phyloP scores from a whole-genome alignment of 2,797 vertebrate genomes.

The Pseudotriccus pelzelni region DNA sequence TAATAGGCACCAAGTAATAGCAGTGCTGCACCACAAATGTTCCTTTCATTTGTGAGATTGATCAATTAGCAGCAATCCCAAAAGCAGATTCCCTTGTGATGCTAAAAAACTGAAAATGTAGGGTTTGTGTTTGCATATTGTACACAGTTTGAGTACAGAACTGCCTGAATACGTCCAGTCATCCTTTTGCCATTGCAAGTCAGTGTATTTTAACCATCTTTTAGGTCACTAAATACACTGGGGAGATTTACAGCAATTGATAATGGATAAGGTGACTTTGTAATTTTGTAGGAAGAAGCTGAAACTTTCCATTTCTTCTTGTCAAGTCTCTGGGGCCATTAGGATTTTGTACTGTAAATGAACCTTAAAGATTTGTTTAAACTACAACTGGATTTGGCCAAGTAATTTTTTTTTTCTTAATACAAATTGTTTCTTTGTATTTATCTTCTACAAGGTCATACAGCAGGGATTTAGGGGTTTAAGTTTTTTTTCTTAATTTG shows the following conservation, averaged over 20 bases:
- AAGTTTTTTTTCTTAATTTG: accelerated
- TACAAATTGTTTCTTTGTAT: not conserved
- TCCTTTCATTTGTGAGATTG: not conserved
- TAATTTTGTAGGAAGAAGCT: not conserved
- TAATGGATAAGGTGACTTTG: constrained; percentile 3
- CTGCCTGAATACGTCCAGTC: no score
- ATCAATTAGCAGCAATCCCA: not conserved
- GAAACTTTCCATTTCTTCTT: constrained; percentile 23
- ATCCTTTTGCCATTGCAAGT: not conserved
- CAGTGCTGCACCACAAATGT: not conserved
- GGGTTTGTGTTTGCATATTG: not conserved
- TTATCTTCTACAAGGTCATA: constrained; percentile 3
- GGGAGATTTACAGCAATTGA: not conserved
- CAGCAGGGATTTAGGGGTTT: not conserved
- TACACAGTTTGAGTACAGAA: not conserved
- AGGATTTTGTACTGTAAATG: constrained; percentile 36
- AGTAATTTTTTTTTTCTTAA: not conserved
- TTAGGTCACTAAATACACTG: not conserved
- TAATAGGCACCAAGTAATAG: not conserved
- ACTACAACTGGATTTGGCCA: not conserved
- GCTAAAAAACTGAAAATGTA: not conserved
- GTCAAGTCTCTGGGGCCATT: not conserved
- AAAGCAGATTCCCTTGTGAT: not conserved
- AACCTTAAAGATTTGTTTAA: constrained; percentile 40
- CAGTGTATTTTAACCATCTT: not conserved